These are phyloP conservation scores for Pangasius mekongensis DNA, from an alignment of 2,797 vertebrate species.

Conservation along the genomic window DNA sequence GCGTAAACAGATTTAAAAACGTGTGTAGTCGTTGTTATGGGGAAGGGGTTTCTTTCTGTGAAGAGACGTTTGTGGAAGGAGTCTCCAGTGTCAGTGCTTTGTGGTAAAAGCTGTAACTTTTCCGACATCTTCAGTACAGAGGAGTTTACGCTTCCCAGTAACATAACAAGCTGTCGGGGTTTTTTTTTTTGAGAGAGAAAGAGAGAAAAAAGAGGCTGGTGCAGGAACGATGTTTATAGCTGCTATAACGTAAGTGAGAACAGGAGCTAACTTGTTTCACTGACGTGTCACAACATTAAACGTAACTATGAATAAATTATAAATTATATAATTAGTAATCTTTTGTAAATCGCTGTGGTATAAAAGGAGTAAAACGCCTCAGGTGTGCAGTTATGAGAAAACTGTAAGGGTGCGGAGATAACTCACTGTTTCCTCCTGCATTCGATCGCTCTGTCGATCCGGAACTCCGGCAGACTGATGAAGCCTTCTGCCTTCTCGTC, in stretches of 20 bases:
- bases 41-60: too few relatives aligned
- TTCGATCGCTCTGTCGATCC: slow-evolving; percentile 80
- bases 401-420: background rate
- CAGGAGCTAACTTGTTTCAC: background rate
- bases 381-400: background rate
- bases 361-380: background rate
- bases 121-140: too few relatives aligned
- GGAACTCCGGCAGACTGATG: slow-evolving; percentile 83
- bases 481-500: slow-evolving; percentile 83
- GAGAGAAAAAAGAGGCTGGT: background rate
- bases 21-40: background rate
- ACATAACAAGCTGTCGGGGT: too few relatives aligned
- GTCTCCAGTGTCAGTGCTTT: background rate
- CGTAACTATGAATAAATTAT: too few relatives aligned
- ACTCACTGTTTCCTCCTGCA: slow-evolving; percentile 83
- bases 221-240: background rate
- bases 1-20: background rate
- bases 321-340: background rate
- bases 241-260: background rate
- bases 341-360: background rate
- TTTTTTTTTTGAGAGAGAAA: too few relatives aligned
- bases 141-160: too few relatives aligned
- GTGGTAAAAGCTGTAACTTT: too few relatives aligned
- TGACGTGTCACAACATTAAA: background rate
- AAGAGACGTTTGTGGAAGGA: background rate